Conservation (phyloP, 2,888 invertebrate species). For the Clusia tigrina region DNA sequence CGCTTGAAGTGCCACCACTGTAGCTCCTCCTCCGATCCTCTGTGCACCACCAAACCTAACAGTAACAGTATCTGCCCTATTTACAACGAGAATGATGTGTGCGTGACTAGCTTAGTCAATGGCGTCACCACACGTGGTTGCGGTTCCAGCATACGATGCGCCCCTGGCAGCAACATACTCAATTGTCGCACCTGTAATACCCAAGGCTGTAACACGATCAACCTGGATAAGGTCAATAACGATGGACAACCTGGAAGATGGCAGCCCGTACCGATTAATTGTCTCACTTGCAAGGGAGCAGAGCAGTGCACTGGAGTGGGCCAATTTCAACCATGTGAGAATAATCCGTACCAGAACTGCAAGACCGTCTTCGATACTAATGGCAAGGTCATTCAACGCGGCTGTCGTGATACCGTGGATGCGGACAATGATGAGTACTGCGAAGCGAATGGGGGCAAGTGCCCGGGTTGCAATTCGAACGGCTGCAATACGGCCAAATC, state of each 20-base stretch:
- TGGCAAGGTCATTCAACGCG: conserved; percentile 46
- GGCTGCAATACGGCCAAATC: conserved; percentile 53
- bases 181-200: conserved; percentile 49
- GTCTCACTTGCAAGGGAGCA: conserved; percentile 44
- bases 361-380: conserved; percentile 50
- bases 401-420: conserved; percentile 45
- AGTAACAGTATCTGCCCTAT: conserved; percentile 49
- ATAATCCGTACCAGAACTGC: conserved; percentile 48
- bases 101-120: conserved; percentile 45
- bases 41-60: conserved; percentile 45
- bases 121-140: conserved; percentile 55
- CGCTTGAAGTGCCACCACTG: conserved; percentile 55
- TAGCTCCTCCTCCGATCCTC: conserved; percentile 40
- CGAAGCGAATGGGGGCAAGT: conserved; percentile 41
- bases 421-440: conserved; percentile 42
- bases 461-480: conserved; percentile 58
- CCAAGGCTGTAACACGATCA: conserved; percentile 49
- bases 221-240: conserved; percentile 40
- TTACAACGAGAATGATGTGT: conserved; percentile 45
- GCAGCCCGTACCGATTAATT: conserved; percentile 54
- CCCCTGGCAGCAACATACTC: conserved; percentile 41
- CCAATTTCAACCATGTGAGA: conserved; percentile 37
- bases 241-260: conserved; percentile 55
- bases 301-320: conserved; percentile 36
- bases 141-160: conserved; percentile 47